Evolutionary conservation across 2,113 vertebrate species (phyloP).

Genomic region (Alethe castanea): DNA sequence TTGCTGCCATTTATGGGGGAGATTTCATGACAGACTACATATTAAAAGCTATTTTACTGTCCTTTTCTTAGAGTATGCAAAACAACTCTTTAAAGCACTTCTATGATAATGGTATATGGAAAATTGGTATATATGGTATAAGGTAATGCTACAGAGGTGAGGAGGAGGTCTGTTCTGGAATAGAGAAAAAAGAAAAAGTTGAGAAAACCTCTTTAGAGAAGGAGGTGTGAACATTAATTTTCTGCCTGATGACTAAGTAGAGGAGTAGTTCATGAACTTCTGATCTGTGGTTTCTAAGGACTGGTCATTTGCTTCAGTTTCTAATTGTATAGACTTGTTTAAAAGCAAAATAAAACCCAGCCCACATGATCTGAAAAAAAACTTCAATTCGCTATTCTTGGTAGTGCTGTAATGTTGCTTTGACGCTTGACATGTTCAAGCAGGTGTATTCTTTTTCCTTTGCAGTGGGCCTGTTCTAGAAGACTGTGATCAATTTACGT

Average conservation of each 20-base stretch:
- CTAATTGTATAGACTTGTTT: background rate
- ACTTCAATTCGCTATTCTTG: background rate
- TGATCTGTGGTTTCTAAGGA: background rate
- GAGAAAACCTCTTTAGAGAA: background rate
- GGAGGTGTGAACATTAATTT: background rate
- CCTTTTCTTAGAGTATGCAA: background rate
- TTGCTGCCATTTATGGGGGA: background rate
- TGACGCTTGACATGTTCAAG: background rate
- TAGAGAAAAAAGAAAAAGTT: background rate
- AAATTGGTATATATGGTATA: background rate
- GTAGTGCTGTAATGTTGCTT: background rate
- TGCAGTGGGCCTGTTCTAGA: slow-evolving; percentile 3
- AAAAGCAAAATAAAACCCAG: background rate
- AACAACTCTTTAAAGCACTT: background rate
- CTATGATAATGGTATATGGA: background rate
- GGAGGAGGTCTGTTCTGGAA: background rate
- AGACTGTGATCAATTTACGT: background rate
- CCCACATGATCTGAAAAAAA: background rate
- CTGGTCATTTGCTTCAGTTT: background rate
- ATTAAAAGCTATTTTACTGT: background rate
- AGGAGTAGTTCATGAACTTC: background rate
- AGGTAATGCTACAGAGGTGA: background rate
- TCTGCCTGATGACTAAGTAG: background rate
- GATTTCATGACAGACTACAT: background rate
- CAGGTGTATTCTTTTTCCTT: background rate